Conservation (phyloP, 2,888 invertebrate genomes). For the Drosophila neutralis region DNA sequence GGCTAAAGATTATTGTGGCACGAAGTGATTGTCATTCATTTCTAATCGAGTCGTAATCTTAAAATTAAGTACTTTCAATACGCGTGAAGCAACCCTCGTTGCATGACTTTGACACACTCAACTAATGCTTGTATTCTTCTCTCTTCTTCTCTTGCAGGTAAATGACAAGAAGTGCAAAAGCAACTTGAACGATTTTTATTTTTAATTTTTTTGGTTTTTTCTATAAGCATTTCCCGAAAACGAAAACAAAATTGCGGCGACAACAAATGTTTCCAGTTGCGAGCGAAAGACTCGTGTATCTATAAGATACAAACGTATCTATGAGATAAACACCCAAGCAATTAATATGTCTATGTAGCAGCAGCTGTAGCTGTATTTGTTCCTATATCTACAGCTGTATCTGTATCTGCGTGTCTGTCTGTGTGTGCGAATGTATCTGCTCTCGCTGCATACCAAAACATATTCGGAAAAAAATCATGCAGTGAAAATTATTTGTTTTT, state of each 20-base stretch:
- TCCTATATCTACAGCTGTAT: constrained; percentile 25
- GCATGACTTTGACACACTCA: constrained; percentile 32
- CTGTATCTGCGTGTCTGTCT: neutral
- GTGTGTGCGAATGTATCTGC: constrained; percentile 5
- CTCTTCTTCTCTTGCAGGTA: constrained; percentile 50
- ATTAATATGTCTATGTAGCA: constrained; percentile 38
- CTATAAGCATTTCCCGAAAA: constrained; percentile 43
- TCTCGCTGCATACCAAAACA: constrained; percentile 27
- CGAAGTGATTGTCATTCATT: constrained; percentile 2
- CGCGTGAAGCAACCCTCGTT: constrained; percentile 30
- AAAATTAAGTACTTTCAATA: neutral
- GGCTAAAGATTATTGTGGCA: neutral
- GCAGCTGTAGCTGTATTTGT: constrained; percentile 30
- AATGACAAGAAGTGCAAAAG: constrained; percentile 46
- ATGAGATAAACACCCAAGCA: constrained; percentile 40
- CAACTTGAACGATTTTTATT: constrained; percentile 6
- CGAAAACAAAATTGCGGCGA: constrained; percentile 53
- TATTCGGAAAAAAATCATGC: constrained; percentile 30
- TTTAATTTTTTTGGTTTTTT: neutral
- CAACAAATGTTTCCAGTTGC: constrained; percentile 51
- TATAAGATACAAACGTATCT: constrained; percentile 15
- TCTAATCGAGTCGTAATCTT: neutral
- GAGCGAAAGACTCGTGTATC: constrained; percentile 10
- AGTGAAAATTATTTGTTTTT: constrained; percentile 67
- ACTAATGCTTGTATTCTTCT: constrained; percentile 39